Base-by-base conservation (phyloP, 2,113 vertebrate genomes). In the Actenoides hombroni region DNA sequence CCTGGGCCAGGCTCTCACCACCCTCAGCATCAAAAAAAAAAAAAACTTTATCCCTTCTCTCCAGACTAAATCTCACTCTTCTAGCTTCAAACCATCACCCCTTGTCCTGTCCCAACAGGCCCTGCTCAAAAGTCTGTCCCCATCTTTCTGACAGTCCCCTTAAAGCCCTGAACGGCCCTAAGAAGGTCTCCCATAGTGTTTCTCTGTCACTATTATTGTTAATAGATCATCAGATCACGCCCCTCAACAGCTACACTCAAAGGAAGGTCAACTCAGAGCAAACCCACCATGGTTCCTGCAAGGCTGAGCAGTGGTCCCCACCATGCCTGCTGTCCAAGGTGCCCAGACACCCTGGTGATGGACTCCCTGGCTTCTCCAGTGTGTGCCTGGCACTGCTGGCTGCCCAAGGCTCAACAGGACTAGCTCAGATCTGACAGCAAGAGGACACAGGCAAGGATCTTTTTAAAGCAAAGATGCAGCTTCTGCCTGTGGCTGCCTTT, bases 191-290 rank as follows among this genome's bases (percentile, higher is more conserved):
- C 51, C 49, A 25, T 59, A 8, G 53, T 0, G 6, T 28, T 54
- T 37, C 33, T 15, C 6, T 0, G 3, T 13, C 28, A 3, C 74
- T 16, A 1, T 20, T 37, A 20, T 7, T 2, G 2, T 19, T 35
- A 39, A 28, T 5, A 24, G 24, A 25, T 4, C 29, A 23, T 16
- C 29, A 13, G 40, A 24, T 7, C 42, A 14, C 2, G 46, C 42
- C 39, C 37, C 60, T n/a, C 67, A 6, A 33, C 0, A 46, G 61
- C 40, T 11, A 23, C 11, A 25, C 26, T 18, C 1, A 0, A 57
- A 35, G 11, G 25, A 33, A 49, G 19, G 24, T 15, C 2, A 0
- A 2, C 48, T 63, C 3, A 19, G 18, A 33, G 25, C n/a, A 40
- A 77, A 77, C 31, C 26, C 54, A 10, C 1, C 35, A 9, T 0